Evolutionary conservation across 2,888 invertebrate species (phyloP), one percentile per base, ranked within the genome.

Genomic region (Autographa gamma): DNA sequence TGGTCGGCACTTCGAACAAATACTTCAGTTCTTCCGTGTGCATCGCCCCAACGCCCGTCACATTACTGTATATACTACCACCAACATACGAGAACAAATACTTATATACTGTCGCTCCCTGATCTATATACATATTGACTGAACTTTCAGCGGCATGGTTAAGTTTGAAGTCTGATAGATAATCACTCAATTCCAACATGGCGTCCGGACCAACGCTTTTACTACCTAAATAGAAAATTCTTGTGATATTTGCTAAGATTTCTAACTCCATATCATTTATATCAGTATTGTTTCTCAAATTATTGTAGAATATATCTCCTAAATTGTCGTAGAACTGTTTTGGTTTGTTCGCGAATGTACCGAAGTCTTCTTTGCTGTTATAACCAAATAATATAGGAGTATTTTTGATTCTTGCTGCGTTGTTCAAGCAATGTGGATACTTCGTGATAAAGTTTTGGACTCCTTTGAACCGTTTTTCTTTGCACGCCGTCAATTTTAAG

Each of bases 41-140:
- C 32, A 77, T 79, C 4, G 89, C 89, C 0, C 89, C 90, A 7
- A 84, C 86, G 0, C 88, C 89, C 0, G 85, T 76, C 25, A 86
- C 16, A 54, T 89, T 83, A 60, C 78, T 76, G 31, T 77, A 88
- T 0, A 68, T 52, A 70, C 88, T 89, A 0, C 85, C 86, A 7
- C 87, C 89, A 65, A 76, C 76, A 52, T 89, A 90, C 0, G 90
- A 88, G 64, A 89, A 90, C 31, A 89, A 60, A 68, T 89, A 90
- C 60, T 90, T 90, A 52, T 79, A 90, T 0, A 86, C 86, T 5
- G 61, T 79, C 2, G 74, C 72, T 14, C 85, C 87, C 48, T 81
- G 84, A 6, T 85, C 81, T 0, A 91, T 60, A n/a, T 83, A 88
- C n/a, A 81, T 86, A 3, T 79, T 67, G 0, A 91, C 85, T 13